phyloP scores from a whole-genome alignment of 2,888 invertebrate genomes.

The Pyrocoelia pectoralis region DNA sequence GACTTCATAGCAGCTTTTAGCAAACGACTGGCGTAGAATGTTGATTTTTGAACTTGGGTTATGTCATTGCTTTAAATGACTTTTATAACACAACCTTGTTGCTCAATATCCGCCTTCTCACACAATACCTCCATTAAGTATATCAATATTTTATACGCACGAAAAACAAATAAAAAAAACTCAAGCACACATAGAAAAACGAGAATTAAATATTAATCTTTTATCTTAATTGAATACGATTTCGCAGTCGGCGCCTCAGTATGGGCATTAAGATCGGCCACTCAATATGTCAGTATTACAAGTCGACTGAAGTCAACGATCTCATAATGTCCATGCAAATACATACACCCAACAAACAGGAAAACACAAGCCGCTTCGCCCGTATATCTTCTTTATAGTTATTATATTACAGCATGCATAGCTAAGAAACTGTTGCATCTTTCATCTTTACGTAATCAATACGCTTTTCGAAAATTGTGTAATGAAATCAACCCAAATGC shows the following conservation, averaged over 20 bases:
- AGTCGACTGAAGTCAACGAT: constrained; percentile 48
- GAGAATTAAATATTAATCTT: constrained; percentile 8
- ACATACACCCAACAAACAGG: constrained; percentile 37
- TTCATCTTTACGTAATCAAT: no score
- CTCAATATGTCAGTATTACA: constrained; percentile 53
- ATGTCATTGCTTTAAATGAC: constrained; percentile 30
- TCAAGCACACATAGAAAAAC: background rate
- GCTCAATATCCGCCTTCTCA: constrained; percentile 25
- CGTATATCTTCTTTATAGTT: constrained; percentile 32
- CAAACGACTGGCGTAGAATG: constrained; percentile 31
- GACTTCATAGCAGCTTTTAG: constrained; percentile 34
- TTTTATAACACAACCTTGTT: constrained; percentile 18
- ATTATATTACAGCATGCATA: constrained; percentile 25
- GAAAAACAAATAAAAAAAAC: background rate
- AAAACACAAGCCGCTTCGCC: constrained; percentile 32
- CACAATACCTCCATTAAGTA: constrained; percentile 15
- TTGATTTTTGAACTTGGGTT: constrained; percentile 36
- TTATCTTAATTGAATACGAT: constrained; percentile 51
- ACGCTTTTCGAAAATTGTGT: no score
- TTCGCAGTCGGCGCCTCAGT: constrained; percentile 50
- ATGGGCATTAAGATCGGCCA: constrained; percentile 38
- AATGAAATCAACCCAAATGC: no score
- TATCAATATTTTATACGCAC: background rate
- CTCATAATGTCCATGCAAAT: constrained; percentile 49
- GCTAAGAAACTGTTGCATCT: constrained; percentile 31